A percentile compares a stretch with the other conserved stretches of the same genome.
Conservation (phyloP, 2,113 vertebrate genomes). For the Hydrochoerus hydrochaeris region DNA sequence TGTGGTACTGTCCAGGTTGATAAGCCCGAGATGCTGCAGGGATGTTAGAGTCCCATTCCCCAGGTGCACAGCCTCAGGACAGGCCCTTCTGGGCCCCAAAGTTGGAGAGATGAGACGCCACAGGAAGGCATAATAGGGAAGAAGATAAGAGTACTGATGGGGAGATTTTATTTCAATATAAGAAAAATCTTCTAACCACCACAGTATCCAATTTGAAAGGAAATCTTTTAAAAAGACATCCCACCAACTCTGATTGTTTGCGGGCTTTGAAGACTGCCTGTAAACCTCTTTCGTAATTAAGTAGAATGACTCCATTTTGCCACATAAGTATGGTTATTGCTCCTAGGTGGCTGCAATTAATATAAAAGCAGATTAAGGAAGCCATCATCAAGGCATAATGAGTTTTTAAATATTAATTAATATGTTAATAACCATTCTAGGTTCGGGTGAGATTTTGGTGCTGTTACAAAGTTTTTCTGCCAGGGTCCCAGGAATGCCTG, state of each 20-base stretch:
- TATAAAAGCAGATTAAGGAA: conserved; percentile 75
- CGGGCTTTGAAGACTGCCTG: conserved; percentile 60
- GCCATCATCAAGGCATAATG: conserved; percentile 78
- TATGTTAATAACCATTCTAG: conserved; percentile 80
- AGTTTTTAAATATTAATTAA: conserved; percentile 85
- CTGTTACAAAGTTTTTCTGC: conserved; percentile 32
- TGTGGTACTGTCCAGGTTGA: accelerated
- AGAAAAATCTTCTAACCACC: background rate
- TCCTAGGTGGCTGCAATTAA: conserved; percentile 75
- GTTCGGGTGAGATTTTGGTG: conserved; percentile 50
- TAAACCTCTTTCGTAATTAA: conserved; percentile 64
- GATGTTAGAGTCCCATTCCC: background rate
- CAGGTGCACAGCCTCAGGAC: background rate
- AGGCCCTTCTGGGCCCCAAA: background rate
- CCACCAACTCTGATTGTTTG: conserved; percentile 51
- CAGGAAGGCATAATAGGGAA: background rate
- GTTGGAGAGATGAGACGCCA: background rate
- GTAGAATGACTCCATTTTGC: conserved; percentile 78
- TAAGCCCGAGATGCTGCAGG: background rate
- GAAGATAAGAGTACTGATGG: background rate
- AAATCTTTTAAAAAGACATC: conserved; percentile 58
- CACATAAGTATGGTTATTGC: conserved; percentile 70
- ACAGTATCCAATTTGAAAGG: conserved; percentile 1
- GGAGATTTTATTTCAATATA: background rate
- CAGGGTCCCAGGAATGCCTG: conserved; percentile 34